Percentiles rank a stretch among this genome's conserved stretches.
Evolutionary conservation across 2,113 vertebrate genomes (phyloP).

Genomic region (Lepidothrix coronata): DNA sequence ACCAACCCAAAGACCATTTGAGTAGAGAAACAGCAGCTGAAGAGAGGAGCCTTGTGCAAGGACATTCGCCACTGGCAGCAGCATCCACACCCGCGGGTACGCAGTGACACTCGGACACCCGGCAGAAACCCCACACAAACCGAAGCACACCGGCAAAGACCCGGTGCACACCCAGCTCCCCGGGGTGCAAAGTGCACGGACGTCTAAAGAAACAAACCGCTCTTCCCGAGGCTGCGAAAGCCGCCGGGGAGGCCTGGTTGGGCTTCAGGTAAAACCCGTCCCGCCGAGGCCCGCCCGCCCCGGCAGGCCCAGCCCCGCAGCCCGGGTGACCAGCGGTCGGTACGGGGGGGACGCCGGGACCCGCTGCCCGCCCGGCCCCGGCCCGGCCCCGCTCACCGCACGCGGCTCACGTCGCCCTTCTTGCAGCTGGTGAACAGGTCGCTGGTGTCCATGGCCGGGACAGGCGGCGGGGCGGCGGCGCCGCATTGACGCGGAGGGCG

Average conservation of each 20-base stretch:
- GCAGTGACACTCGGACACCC: rapidly evolving
- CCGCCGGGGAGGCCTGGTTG: background rate
- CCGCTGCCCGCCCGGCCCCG: background rate
- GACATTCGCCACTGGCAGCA: background rate
- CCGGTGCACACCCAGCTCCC: rapidly evolving
- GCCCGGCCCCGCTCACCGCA: constrained; percentile 80
- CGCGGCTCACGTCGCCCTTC: constrained; percentile 91
- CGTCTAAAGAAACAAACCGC: rapidly evolving
- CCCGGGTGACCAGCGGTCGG: background rate
- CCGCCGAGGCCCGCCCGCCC: background rate
- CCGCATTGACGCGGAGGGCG: constrained; percentile 37
- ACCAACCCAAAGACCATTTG: rapidly evolving
- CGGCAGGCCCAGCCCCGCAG: background rate
- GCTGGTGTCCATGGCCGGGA: constrained; percentile 86
- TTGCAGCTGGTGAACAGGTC: constrained; percentile 94
- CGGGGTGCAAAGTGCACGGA: rapidly evolving
- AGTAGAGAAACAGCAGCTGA: no score
- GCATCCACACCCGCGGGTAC: rapidly evolving
- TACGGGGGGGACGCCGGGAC: background rate
- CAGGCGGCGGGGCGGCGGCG: constrained; percentile 51
- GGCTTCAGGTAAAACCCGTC: background rate
- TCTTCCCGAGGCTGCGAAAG: background rate
- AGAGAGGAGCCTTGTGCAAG: background rate
- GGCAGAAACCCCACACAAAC: background rate
- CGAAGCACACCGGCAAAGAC: rapidly evolving